Conservation (phyloP, 2,888 invertebrate genomes). For the Portevinia maculata region DNA sequence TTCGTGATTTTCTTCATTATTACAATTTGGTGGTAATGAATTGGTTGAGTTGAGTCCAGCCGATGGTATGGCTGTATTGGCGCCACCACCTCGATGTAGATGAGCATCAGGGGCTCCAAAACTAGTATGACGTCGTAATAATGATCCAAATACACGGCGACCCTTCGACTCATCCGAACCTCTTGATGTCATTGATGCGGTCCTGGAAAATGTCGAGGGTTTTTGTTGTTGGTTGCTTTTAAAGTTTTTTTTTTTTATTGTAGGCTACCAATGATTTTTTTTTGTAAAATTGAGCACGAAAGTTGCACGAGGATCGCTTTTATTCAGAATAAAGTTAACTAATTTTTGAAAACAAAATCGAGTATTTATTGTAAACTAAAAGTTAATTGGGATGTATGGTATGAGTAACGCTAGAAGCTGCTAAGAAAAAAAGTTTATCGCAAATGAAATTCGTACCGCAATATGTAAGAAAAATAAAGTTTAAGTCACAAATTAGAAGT, state of each 20-base stretch:
- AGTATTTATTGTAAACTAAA: constrained; percentile 1
- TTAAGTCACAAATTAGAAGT: no score
- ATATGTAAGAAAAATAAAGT: not conserved
- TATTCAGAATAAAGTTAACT: constrained; percentile 2
- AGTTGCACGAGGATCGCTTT: constrained; percentile 60
- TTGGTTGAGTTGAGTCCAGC: constrained; percentile 72
- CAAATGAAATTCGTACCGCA: not conserved
- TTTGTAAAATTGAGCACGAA: constrained; percentile 65
- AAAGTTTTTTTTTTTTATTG: constrained; percentile 55
- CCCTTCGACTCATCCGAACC: constrained; percentile 78
- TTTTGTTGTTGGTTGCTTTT: constrained; percentile 65
- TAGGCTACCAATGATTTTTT: constrained; percentile 32
- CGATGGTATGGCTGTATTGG: constrained; percentile 61
- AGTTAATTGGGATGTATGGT: not conserved
- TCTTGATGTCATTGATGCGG: constrained; percentile 78
- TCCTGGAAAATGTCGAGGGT: constrained; percentile 77
- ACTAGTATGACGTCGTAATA: constrained; percentile 78
- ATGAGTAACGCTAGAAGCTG: not conserved
- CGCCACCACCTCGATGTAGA: constrained; percentile 70
- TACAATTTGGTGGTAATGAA: constrained; percentile 74
- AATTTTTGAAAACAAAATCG: constrained; percentile 7
- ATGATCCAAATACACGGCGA: constrained; percentile 78
- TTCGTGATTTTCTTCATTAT: constrained; percentile 76
- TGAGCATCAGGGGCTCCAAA: constrained; percentile 77
- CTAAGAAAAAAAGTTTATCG: not conserved